Evolutionary conservation across 2,888 invertebrate species (phyloP), one percentile per base, ranked within the genome.

Genomic region (Opisthograptis luteolata): DNA sequence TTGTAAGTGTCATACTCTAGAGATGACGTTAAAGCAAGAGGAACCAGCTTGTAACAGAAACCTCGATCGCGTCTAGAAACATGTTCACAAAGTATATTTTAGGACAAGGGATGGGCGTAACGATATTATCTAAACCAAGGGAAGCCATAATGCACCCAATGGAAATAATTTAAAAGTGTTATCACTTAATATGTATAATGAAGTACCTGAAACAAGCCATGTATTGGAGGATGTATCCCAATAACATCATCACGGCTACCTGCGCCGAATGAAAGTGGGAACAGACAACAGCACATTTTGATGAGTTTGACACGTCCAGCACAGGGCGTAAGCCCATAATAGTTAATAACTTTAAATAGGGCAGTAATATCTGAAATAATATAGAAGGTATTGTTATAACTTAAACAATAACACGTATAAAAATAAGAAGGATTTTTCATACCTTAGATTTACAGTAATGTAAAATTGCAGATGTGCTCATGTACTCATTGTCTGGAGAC

Each of bases 361-460:
- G 96, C 24, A 93, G 91, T 45, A 96, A 85, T 75, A 96, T 95
- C 93, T 93, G 79, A 30, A 88, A 84, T 30, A 19, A 51, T n/a
- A n/a, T n/a, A n/a, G n/a, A 27, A 30, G 2, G 7, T 12, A 13
- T 2, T 8, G 8, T 28, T 9, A 7, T 14, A 14, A 25, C 8
- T 30, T 13, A 4, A 24, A 22, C 3, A 27, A 15, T 5, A 22
- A 0, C 17, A 17, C 3, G 17, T 34, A 2, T 1, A 34, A 34
- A 10, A 12, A 37, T 17, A 25, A 27, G 9, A 24, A 20, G 2
- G 35, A 8, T 15, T 3, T 25, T 28, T 17, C 15, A 63, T 73
- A 93, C 93, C 89, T 95, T 96, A 44, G 93, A 93, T 87, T 96
- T 96, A 88, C 96, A 96, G 71, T 95, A 96, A 76, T 93, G 93